These are phyloP conservation scores for Chrysolina haemoptera DNA, from an alignment of 2,888 invertebrate genomes.

Conservation along the genomic window DNA sequence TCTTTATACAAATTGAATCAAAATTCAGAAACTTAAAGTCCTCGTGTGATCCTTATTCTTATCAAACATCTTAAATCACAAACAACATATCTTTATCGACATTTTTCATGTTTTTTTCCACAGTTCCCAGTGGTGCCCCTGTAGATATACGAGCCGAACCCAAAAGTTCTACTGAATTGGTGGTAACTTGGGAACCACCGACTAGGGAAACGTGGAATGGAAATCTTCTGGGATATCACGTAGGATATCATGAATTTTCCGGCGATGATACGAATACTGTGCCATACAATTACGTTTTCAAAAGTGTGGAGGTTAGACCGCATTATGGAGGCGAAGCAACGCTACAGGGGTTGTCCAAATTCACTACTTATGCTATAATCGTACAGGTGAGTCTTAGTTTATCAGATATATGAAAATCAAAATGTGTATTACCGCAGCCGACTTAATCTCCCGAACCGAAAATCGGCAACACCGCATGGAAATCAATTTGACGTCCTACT, in stretches of 20 bases:
- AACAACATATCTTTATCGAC: too few relatives aligned
- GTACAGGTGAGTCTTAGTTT: constrained; percentile 75
- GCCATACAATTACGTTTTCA: constrained; percentile 77
- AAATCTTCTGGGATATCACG: constrained; percentile 88
- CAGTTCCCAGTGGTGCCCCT: constrained; percentile 86
- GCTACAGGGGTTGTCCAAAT: constrained; percentile 82
- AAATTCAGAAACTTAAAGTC: too few relatives aligned
- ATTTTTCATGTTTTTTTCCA: background rate
- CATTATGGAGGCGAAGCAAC: constrained; percentile 80
- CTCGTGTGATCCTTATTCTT: too few relatives aligned
- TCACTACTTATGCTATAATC: constrained; percentile 85
- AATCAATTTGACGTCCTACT: too few relatives aligned
- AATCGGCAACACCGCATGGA: too few relatives aligned
- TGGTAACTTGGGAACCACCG: constrained; percentile 91
- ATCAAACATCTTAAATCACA: too few relatives aligned
- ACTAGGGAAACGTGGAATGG: constrained; percentile 90
- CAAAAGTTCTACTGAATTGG: constrained; percentile 87
- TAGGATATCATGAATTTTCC: constrained; percentile 83
- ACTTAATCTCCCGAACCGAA: too few relatives aligned
- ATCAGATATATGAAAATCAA: too few relatives aligned
- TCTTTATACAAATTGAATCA: too few relatives aligned
- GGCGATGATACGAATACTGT: constrained; percentile 58
- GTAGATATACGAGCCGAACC: constrained; percentile 86
- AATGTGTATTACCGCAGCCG: too few relatives aligned
- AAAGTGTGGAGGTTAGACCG: constrained; percentile 83